Evolutionary conservation across 1,140 invertebrate species (phyloP), one percentile per base, ranked within the genome.

Genomic region (Physella acuta): DNA sequence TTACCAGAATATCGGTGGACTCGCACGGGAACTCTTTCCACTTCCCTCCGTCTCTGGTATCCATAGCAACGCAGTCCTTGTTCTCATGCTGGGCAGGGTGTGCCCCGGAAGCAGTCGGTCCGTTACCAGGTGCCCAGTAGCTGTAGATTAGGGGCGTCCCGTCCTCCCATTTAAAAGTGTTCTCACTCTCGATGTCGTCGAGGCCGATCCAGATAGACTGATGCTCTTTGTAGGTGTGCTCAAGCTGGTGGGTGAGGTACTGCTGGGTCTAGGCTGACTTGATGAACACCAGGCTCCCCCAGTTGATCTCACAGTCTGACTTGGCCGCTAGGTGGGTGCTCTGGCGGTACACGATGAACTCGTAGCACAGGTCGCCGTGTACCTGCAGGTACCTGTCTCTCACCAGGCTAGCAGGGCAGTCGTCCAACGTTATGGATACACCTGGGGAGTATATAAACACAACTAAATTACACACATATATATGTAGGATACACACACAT

Each of bases 331-430:
- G 2, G 16, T 61, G 20, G 14, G 30, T 24, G 20, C 20, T 14
- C 20, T 26, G 17, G 11, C 30, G 2, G 16, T 61, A 26, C 4
- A 26, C 2, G 20, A 61, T 20, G 2, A 61, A 61, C 59, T 61
- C 30, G 20, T n/a, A 61, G 20, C 36, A 61, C 31, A 20, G n/a
- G 33, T 61, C 20, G 2, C 30, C n/a, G 3, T 17, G 17, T n/a
- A 56, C 26, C n/a, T 56, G 55, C 1, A 56, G 55, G 55, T 56
- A 56, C 5, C 17, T n/a, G 26, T 56, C 55, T 56, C 55, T 56
- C 24, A 30, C n/a, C 3, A 56, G 4, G 26, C 5, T 30, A 3
- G 8, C 3, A 26, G 55, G 55, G 30, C 55, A 56, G 26, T 24
- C 33, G n/a, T 39, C n/a, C 2, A 28, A 17, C 2, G 30, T 37